Evolutionary conservation across 1,140 invertebrate genomes (phyloP), one percentile per base, ranked within the genome.

Genomic region (Neotoxoptera formosana): DNA sequence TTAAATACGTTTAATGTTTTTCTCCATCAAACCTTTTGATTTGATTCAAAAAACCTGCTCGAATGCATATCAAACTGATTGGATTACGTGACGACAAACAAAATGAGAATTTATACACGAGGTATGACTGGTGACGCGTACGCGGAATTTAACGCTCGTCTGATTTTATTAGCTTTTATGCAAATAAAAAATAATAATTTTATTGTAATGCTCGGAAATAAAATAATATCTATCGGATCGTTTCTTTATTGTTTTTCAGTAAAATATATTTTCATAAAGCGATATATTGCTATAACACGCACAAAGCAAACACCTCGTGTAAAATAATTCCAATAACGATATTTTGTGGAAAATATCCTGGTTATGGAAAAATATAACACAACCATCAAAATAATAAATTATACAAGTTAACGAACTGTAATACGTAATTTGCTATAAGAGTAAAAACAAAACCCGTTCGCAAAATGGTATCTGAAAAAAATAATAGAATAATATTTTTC

Each of bases 91-190:
- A 86, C 23, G 83, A 45, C 41, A 25, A 86, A 45, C 36, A 86
- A 41, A 86, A 86, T 45, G 83, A 41, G 23, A 76, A 76, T n/a
- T 76, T 76, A 76, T 76, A 86, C 36, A 9, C 9, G 45, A 86
- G 36, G 25, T 45, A 45, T 86, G 36, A 41, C 36, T 45, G 36
- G 36, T 45, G 83, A 86, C 23, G 83, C 83, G 36, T 45, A 86
- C 6, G 41, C 25, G 6, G 45, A 86, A 45, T 86, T 86, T 86
- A 36, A 86, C 36, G 83, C 83, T 41, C 23, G 23, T 45, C 23
- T 86, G 36, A 86, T 86, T 86, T 86, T 45, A 86, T 86, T 41
- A 41, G 36, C 36, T 86, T 86, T 86, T 86, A 36, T 41, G 36
- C 21, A 83, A 83, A 83, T 36, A 83, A 83, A 83, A 83, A 83